Evolutionary conservation across 1,140 invertebrate genomes (phyloP), one percentile per base, ranked within the genome.

Genomic region (Cataglyphis hispanica): DNA sequence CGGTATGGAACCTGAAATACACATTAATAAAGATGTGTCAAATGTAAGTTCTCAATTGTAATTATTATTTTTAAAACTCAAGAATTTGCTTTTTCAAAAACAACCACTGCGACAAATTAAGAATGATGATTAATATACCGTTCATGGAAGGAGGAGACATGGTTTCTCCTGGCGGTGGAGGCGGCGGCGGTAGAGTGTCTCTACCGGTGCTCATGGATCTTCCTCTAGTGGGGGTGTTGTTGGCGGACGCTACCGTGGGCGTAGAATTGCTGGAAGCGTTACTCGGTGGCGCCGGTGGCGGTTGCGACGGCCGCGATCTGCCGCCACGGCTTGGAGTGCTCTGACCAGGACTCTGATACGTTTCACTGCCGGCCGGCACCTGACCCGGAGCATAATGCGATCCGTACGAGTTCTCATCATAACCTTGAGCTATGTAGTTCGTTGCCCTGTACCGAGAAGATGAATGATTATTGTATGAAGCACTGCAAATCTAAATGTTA

Each of bases 141-240:
- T 95, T 95, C 91, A 95, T 95, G 43, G 94, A 90, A 72, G 96
- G 95, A 75, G 96, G 95, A 34, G 96, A 96, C 83, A 96, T 96
- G 1, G 92, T 91, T 94, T 96, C 95, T 87, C 96, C 95, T 11
- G 97, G 97, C 69, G 98, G 98, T 31, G 98, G 98, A 61, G 98
- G 98, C 2, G 98, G 98, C n/a, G 98, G 98, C 43, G 98, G 98
- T 90, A 98, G 95, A 56, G 96, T 97, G 87, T 98, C 97, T 78
- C 97, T 95, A 83, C 96, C 96, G 25, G 96, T 95, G 69, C 96
- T 96, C 95, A 97, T 96, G 87, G 96, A 97, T 90, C 96, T 96
- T 84, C 96, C 96, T 81, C 97, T 95, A 25, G 97, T 97, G 50
- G 97, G 97, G 25, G 97, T 97, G 92, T 96, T 96, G 84, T 96